Evolutionary conservation across 1,140 invertebrate genomes (phyloP), one percentile per base, ranked within the genome.

Genomic region (Neomicropteryx cornuta): DNA sequence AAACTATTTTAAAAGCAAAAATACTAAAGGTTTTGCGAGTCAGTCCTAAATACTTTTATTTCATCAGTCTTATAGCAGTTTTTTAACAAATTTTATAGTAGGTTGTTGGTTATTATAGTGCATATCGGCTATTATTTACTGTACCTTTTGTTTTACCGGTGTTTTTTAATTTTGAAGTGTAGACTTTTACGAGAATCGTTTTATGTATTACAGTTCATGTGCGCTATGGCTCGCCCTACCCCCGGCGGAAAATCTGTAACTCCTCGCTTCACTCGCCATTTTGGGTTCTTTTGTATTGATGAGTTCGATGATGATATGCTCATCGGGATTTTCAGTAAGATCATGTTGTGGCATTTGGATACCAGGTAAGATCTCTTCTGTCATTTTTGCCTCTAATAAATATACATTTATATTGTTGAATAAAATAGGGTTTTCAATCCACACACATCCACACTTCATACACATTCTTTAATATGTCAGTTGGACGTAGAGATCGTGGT

Each of bases 291-390:
- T 13, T 76, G 83, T 20, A 90, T 96, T 42, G 90, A 94, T 50
- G 89, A 95, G 53, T 95, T 95, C 56, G 75, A 81, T 33, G 87
- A 95, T 53, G 70, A 80, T 1, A 83, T 83, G 3, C 80, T 96
- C 72, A 72, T 72, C 1, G 80, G 80, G 4, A 96, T 97, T 44
- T 96, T 95, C 51, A 82, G 81, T 43, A 84, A 80, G 59, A 94
- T 97, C 44, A 77, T 96, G 65, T 65, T 92, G 1, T 97, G 92
- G 92, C 93, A 97, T 74, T 73, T 96, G 38, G 87, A 91, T 55
- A 86, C 85, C 2, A 79, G 81, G 81, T 83, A 54, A 49, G 47
- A 37, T 16, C 18, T 28, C 28, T n/a, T 3, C 19, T 38, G n/a
- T 6, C 19, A 18, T 36, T 31, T 30, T 4, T 16, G 20, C n/a